Evolutionary conservation across 1,140 invertebrate genomes (phyloP).

Genomic region (Orchesella cincta): DNA sequence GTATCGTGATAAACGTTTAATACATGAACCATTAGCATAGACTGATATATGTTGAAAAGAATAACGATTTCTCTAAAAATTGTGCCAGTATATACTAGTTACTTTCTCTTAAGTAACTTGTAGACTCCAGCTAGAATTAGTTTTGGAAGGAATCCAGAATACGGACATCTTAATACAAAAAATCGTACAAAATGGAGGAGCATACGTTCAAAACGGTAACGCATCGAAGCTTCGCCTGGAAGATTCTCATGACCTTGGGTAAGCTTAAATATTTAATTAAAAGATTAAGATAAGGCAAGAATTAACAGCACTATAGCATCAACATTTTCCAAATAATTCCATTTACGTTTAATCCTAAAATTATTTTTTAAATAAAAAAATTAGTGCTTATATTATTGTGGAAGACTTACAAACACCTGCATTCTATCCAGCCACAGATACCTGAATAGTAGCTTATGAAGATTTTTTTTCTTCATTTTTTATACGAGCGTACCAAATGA

Average conservation of each 20-base stretch:
- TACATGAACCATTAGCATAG: background rate
- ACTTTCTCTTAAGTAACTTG: background rate
- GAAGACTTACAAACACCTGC: too few relatives aligned
- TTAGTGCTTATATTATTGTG: background rate
- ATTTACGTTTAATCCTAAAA: background rate
- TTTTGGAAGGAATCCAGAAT: background rate
- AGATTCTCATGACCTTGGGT: conserved; percentile 5
- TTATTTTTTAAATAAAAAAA: background rate
- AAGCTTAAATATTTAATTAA: background rate
- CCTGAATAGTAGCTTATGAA: too few relatives aligned
- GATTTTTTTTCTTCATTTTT: too few relatives aligned
- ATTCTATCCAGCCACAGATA: too few relatives aligned
- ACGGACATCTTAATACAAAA: background rate
- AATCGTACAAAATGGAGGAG: background rate
- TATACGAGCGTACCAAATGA: too few relatives aligned
- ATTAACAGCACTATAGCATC: background rate
- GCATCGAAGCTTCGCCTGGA: conserved; percentile 13
- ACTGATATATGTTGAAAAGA: background rate
- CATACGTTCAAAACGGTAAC: background rate
- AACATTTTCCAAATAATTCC: background rate
- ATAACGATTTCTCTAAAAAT: background rate
- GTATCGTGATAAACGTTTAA: background rate
- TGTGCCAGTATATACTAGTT: background rate
- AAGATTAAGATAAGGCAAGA: background rate
- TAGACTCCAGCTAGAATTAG: background rate